phyloP scores from a whole-genome alignment of 2,797 vertebrate genomes.

The Pseudopleuronectes americanus region DNA sequence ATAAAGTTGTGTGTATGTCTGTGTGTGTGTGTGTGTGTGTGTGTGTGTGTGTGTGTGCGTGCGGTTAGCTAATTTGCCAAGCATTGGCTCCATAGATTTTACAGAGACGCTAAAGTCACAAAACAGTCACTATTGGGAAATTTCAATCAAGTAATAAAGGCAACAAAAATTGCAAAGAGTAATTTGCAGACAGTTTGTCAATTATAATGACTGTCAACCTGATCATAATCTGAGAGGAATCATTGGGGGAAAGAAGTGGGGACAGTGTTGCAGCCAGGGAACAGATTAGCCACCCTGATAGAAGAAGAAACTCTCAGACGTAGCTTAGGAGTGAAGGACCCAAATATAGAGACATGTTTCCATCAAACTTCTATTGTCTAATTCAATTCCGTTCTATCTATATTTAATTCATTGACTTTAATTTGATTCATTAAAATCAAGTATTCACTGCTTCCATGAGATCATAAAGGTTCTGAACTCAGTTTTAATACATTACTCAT shows the following conservation, averaged over 20 bases:
- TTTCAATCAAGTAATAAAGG: not conserved
- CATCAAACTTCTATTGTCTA: not conserved
- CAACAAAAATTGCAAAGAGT: not conserved
- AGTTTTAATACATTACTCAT: not conserved
- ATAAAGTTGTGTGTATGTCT: not conserved
- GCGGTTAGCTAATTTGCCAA: not conserved
- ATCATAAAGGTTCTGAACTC: not conserved
- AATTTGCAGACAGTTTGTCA: constrained; percentile 21
- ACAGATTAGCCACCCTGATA: constrained; percentile 50
- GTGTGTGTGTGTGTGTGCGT: not conserved
- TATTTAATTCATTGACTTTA: constrained; percentile 5
- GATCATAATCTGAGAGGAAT: constrained; percentile 29
- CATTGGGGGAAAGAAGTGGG: constrained; percentile 31
- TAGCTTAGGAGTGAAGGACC: constrained; percentile 45
- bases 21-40: no score
- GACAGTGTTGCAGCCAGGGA: constrained; percentile 28
- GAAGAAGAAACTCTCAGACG: constrained; percentile 53
- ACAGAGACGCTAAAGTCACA: no score
- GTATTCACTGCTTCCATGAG: not conserved
- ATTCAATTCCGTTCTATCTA: constrained; percentile 34
- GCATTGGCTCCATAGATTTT: no score
- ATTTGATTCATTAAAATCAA: constrained; percentile 19
- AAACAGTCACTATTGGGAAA: no score
- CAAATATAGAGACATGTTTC: constrained; percentile 14
- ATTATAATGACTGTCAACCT: not conserved